These are phyloP conservation scores for Drosophila setosimentum DNA, from an alignment of 2,888 invertebrate species.

Conservation along the genomic window DNA sequence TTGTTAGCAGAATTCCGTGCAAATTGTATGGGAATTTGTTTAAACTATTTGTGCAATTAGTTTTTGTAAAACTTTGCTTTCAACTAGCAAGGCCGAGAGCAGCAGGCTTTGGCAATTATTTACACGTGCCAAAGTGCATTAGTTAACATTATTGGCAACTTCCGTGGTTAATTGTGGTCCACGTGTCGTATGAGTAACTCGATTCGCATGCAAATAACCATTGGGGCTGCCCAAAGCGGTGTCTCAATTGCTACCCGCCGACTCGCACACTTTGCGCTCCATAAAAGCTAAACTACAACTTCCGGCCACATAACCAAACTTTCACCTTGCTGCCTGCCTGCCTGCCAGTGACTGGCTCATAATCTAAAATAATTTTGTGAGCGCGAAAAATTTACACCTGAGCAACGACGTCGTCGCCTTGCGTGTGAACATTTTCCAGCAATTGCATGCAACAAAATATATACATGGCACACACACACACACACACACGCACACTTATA, in stretches of 20 bases:
- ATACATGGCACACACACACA: background rate
- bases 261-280: slow-evolving; percentile 57
- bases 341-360: slow-evolving; percentile 43
- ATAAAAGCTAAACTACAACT: slow-evolving; percentile 77
- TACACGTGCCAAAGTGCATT: slow-evolving; percentile 35
- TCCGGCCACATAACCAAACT: slow-evolving; percentile 44
- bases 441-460: slow-evolving; percentile 76
- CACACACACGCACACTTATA: background rate
- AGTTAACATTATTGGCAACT: slow-evolving; percentile 38
- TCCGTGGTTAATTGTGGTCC: slow-evolving; percentile 55
- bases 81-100: background rate
- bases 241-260: slow-evolving; percentile 48
- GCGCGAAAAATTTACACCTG: slow-evolving; percentile 76
- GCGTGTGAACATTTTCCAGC: slow-evolving; percentile 75
- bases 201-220: slow-evolving; percentile 42
- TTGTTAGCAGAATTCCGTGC: background rate
- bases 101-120: slow-evolving; percentile 31
- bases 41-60: slow-evolving; percentile 5
- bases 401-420: slow-evolving; percentile 51
- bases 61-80: slow-evolving; percentile 9
- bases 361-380: slow-evolving; percentile 79
- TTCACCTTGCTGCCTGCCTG: background rate
- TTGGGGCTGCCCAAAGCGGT: background rate
- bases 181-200: slow-evolving; percentile 61
- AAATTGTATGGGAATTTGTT: slow-evolving; percentile 1